Evolutionary conservation across 2,888 invertebrate species (phyloP).

Genomic region (Platerodrilus igneus): DNA sequence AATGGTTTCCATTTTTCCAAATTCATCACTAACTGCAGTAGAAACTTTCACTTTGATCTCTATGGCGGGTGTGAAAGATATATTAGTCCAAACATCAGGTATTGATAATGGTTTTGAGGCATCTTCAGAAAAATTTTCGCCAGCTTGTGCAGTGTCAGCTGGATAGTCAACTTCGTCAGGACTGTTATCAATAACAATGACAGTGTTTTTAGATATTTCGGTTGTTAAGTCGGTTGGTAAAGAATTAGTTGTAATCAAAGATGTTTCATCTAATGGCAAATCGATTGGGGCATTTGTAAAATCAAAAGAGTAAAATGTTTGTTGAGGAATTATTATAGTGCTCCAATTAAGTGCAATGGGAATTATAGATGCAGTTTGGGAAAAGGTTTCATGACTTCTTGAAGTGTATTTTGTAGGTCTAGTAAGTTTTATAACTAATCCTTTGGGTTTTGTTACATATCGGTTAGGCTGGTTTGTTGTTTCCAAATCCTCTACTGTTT

Average conservation of each 20-base stretch:
- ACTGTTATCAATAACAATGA: slow-evolving; percentile 2
- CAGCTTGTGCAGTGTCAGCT: neutral
- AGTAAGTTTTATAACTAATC: neutral
- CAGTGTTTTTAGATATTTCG: neutral
- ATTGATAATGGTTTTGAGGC: too few species aligned
- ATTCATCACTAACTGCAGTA: slow-evolving; percentile 2
- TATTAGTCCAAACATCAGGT: too few species aligned
- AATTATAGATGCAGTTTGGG: too few species aligned
- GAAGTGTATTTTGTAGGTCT: neutral
- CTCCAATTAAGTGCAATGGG: too few species aligned
- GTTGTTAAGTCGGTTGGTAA: neutral
- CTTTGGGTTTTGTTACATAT: neutral
- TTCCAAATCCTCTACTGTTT: too few species aligned
- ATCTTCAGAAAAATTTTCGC: too few species aligned
- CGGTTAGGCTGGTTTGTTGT: too few species aligned
- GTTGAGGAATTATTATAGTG: too few species aligned
- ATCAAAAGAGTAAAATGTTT: neutral
- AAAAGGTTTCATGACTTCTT: neutral
- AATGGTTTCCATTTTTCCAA: slow-evolving; percentile 3
- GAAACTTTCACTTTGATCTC: too few species aligned
- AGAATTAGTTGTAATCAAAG: neutral
- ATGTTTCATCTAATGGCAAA: neutral
- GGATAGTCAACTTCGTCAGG: slow-evolving; percentile 2
- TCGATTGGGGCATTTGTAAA: slow-evolving; percentile 6
- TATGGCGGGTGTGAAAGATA: too few species aligned